phyloP scores from a whole-genome alignment of 2,797 vertebrate genomes.

The Lepus townsendii region DNA sequence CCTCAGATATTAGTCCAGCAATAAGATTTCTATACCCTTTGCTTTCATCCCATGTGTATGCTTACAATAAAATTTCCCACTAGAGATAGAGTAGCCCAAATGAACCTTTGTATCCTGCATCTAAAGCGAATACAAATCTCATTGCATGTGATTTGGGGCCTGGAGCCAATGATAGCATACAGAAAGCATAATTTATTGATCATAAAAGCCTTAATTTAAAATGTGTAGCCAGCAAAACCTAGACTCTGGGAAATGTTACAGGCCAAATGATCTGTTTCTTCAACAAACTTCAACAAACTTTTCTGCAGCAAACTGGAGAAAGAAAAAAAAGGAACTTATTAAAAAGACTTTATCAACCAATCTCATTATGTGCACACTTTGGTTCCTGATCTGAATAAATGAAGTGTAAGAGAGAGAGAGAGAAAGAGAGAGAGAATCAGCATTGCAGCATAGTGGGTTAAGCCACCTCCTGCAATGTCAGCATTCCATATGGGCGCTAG shows the following conservation, averaged over 20 bases:
- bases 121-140: neutral
- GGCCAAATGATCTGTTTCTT: neutral
- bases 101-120: neutral
- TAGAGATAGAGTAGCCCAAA: neutral
- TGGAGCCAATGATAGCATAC: neutral
- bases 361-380: neutral
- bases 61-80: neutral
- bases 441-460: no score
- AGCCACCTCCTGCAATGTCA: no score
- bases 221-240: neutral
- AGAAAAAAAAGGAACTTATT: neutral
- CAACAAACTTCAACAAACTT: neutral
- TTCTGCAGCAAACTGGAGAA: neutral
- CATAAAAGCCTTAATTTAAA: constrained; percentile 54
- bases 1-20: neutral
- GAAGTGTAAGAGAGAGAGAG: neutral
- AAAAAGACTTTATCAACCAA: neutral
- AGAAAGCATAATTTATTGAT: constrained; percentile 15
- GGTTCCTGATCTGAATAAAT: neutral
- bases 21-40: neutral
- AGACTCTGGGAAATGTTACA: neutral
- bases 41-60: neutral
- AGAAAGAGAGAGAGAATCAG: no score
- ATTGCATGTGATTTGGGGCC: neutral
- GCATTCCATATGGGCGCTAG: no score